Percentiles rank a stretch among this genome's conserved stretches.
These are phyloP conservation scores for Pectinophora gossypiella DNA, from an alignment of 1,140 invertebrate genomes.

Conservation along the genomic window DNA sequence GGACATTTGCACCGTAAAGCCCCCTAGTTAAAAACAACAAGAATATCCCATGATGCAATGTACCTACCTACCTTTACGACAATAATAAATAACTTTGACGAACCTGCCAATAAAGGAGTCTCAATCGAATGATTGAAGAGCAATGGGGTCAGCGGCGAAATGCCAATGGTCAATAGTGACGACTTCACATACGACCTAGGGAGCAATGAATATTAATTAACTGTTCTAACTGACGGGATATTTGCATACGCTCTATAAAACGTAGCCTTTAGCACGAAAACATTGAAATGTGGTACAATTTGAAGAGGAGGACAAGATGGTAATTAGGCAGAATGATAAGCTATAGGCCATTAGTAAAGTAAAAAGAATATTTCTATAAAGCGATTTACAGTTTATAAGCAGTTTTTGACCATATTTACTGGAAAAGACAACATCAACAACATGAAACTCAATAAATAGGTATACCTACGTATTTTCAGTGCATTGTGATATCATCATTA, in stretches of 20 bases:
- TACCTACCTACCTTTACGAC: background rate
- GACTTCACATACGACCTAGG: constrained; percentile 45
- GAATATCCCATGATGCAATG: background rate
- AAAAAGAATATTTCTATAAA: no score
- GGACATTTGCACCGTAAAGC: background rate
- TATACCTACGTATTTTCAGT: no score
- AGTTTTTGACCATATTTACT: no score
- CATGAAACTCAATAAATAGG: no score
- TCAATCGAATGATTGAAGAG: constrained; percentile 54
- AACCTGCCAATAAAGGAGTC: constrained; percentile 38
- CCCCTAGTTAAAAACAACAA: background rate
- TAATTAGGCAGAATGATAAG: no score
- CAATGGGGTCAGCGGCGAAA: constrained; percentile 47
- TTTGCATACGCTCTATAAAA: no score
- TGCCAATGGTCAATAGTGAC: constrained; percentile 51
- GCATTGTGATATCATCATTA: no score
- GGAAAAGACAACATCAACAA: no score
- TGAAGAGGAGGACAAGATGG: no score
- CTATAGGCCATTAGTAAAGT: no score
- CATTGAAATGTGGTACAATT: background rate
- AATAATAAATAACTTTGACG: background rate
- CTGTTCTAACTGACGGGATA: constrained; percentile 7
- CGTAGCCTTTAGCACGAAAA: no score
- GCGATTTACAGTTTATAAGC: no score
- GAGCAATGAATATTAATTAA: constrained; percentile 51